phyloP scores from a whole-genome alignment of 2,888 invertebrate genomes.

The Erynnis tages region DNA sequence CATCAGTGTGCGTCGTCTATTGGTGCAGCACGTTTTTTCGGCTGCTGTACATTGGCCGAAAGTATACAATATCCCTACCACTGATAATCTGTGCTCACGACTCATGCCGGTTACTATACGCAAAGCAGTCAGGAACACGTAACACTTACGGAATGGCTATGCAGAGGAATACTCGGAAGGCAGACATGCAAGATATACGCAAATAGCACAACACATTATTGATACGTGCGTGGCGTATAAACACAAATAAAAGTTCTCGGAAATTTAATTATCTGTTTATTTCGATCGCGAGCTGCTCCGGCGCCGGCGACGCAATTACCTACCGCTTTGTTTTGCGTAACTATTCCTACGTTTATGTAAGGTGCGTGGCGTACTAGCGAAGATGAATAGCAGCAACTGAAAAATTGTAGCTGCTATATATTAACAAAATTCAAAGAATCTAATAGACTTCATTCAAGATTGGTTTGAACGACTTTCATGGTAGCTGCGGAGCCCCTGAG shows the following conservation, averaged over 20 bases:
- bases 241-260: conserved; percentile 58
- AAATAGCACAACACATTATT: conserved; percentile 26
- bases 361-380: not conserved
- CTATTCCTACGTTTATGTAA: conserved; percentile 31
- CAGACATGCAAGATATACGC: conserved; percentile 10
- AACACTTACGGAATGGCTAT: conserved; percentile 12
- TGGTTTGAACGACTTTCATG: too few species aligned
- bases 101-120: too few species aligned
- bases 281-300: conserved; percentile 40
- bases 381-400: not conserved
- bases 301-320: conserved; percentile 39
- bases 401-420: too few species aligned
- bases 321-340: conserved; percentile 37
- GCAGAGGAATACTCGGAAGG: conserved; percentile 9
- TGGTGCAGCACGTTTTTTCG: too few species aligned
- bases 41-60: too few species aligned
- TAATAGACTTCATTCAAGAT: too few species aligned
- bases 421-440: too few species aligned
- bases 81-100: too few species aligned
- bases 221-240: conserved; percentile 44
- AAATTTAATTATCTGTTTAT: conserved; percentile 49
- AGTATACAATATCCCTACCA: too few species aligned
- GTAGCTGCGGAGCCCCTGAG: too few species aligned
- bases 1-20: too few species aligned
- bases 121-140: too few species aligned